Conservation (phyloP, 2,797 vertebrate genomes). For the Urocyon cinereoargenteus region DNA sequence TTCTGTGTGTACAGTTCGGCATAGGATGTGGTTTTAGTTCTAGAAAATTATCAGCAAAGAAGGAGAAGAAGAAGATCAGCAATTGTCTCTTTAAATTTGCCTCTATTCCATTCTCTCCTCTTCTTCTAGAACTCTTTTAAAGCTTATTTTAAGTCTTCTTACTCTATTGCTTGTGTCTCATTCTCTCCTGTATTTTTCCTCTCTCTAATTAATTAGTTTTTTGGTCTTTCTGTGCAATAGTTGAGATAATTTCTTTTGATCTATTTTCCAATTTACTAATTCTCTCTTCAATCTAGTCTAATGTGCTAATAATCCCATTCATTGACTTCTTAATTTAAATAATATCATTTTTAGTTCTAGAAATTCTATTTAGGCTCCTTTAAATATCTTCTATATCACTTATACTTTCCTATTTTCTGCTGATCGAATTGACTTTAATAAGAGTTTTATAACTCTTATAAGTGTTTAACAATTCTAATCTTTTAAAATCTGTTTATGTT, state of each 20-base stretch:
- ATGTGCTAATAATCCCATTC: neutral
- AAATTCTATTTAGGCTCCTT: neutral
- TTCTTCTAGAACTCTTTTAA: neutral
- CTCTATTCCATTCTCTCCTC: neutral
- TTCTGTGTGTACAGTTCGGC: neutral
- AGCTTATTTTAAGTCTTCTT: neutral
- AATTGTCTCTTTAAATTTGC: neutral
- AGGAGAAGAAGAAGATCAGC: no score
- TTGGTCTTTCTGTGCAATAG: neutral
- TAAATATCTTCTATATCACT: neutral
- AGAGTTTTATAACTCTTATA: neutral
- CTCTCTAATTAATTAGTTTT: neutral
- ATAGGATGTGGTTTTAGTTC: neutral
- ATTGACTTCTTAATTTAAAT: neutral
- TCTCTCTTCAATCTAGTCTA: neutral
- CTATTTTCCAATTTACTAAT: neutral
- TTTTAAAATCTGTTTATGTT: neutral
- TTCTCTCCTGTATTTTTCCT: neutral
- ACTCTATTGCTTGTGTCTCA: neutral
- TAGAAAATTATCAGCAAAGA: neutral
- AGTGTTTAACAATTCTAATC: neutral
- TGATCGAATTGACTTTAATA: neutral
- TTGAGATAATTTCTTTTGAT: slow-evolving; percentile 15
- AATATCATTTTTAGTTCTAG: neutral
- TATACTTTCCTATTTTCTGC: neutral